These are phyloP conservation scores for Macroteleia sp. DNA, from an alignment of 2,888 invertebrate genomes.

Conservation along the genomic window DNA sequence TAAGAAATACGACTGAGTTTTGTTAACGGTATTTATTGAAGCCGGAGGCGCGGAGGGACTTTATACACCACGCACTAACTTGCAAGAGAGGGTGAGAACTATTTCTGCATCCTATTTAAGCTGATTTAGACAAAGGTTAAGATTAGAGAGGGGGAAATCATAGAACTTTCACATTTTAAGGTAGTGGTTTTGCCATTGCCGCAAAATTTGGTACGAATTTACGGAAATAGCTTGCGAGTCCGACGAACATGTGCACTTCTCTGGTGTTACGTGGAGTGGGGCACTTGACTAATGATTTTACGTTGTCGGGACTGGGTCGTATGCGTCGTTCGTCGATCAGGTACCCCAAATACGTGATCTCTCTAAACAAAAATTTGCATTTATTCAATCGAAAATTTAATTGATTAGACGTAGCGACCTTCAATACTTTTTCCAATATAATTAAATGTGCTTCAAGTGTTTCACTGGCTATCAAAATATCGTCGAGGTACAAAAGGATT, in stretches of 20 bases:
- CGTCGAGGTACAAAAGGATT: background rate
- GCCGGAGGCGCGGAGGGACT: too few relatives aligned
- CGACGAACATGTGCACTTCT: conserved; percentile 1
- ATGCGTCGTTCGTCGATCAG: background rate
- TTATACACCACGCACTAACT: too few relatives aligned
- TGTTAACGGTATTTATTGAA: too few relatives aligned
- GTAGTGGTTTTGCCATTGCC: background rate
- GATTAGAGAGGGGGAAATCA: too few relatives aligned
- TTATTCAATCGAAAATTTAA: background rate
- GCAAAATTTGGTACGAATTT: too few relatives aligned
- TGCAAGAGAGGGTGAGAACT: too few relatives aligned
- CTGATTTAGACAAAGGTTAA: too few relatives aligned
- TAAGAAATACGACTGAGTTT: too few relatives aligned
- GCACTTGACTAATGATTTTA: background rate
- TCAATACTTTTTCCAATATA: background rate
- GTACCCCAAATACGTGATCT: conserved; percentile 5
- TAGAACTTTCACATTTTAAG: too few relatives aligned
- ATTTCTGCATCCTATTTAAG: too few relatives aligned
- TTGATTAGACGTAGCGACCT: too few relatives aligned
- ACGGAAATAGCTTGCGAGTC: background rate
- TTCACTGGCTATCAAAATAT: conserved; percentile 6
- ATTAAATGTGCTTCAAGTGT: background rate
- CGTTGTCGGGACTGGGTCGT: background rate
- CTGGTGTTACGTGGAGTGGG: conserved; percentile 2
- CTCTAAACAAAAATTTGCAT: background rate